Conservation (phyloP, 2,113 vertebrate genomes). For the Spizaetus ornatus region DNA sequence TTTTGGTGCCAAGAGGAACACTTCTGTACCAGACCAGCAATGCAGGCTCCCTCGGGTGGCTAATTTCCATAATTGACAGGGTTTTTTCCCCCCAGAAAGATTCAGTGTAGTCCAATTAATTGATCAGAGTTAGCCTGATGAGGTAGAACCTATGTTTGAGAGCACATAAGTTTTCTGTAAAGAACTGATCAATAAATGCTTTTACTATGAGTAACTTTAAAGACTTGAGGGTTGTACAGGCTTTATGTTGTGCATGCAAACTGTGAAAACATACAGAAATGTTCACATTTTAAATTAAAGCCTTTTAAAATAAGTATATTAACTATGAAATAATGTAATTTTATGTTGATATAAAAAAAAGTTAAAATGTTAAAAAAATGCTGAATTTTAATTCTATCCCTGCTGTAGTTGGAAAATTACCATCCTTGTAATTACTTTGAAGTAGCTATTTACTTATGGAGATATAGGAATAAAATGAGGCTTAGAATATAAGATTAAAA, state of each 20-base stretch:
- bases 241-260: neutral
- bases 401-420: neutral
- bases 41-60: slow-evolving; percentile 42
- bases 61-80: neutral
- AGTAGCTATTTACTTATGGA: neutral
- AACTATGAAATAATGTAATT: neutral
- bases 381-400: neutral
- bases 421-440: neutral
- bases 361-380: neutral
- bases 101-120: rapidly evolving
- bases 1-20: rapidly evolving
- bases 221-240: neutral
- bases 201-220: neutral
- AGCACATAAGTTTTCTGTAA: neutral
- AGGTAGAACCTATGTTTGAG: neutral
- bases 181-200: neutral
- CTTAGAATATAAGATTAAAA: neutral
- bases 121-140: neutral
- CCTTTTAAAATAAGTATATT: neutral
- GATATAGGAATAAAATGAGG: neutral
- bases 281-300: neutral
- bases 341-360: neutral
- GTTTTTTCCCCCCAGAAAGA: rapidly evolving
- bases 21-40: neutral
- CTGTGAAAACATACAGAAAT: neutral